phyloP scores from a whole-genome alignment of 2,113 vertebrate species.

The Muntiacus reevesi region DNA sequence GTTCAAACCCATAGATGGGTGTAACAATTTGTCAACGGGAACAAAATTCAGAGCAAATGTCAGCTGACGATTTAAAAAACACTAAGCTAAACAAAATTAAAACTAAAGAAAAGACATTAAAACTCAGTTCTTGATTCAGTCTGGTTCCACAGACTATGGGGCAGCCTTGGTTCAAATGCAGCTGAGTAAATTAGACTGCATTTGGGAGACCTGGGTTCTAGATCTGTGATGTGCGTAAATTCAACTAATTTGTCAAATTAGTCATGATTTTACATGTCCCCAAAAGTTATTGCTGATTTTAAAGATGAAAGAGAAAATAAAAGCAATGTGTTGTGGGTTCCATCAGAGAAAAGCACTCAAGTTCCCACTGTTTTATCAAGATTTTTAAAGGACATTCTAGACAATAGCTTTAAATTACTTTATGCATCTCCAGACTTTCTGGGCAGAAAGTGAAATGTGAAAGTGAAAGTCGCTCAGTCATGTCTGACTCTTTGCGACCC shows the following conservation, averaged over 20 bases:
- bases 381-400: slow-evolving; percentile 34
- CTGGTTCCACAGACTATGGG: background rate
- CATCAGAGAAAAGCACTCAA: slow-evolving; percentile 11
- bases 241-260: background rate
- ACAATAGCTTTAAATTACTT: slow-evolving; percentile 36
- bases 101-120: slow-evolving; percentile 29
- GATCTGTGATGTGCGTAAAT: background rate
- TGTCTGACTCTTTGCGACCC: background rate
- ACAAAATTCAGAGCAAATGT: slow-evolving; percentile 49
- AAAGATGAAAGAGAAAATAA: slow-evolving; percentile 7
- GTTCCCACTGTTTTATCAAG: background rate
- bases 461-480: background rate
- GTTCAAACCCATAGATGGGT: slow-evolving; percentile 21
- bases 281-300: background rate
- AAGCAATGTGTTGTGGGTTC: background rate
- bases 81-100: slow-evolving; percentile 18
- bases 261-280: slow-evolving; percentile 1
- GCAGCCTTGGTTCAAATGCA: background rate
- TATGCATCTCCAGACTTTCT: background rate
- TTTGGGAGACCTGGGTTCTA: background rate
- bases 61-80: background rate
- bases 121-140: background rate
- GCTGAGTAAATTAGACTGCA: background rate
- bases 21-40: background rate
- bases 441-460: background rate